phyloP scores from a whole-genome alignment of 2,888 invertebrate species.

The Zhengitettix transpicula region DNA sequence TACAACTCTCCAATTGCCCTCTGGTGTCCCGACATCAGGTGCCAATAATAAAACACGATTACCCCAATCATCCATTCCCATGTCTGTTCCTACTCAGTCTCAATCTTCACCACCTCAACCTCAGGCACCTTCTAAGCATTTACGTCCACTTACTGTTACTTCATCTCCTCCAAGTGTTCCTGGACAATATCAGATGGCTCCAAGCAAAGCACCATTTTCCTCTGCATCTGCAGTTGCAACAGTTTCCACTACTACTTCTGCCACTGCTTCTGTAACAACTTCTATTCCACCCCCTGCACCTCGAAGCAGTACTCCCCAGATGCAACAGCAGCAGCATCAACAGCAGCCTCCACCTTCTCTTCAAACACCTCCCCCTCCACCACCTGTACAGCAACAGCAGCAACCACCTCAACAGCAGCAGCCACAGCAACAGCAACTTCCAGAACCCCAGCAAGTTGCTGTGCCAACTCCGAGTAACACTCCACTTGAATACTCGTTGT shows the following conservation, averaged over 20 bases:
- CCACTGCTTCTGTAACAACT: conserved; percentile 12
- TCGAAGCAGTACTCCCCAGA: conserved; percentile 17
- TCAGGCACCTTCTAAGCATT: conserved; percentile 23
- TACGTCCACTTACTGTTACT: conserved; percentile 24
- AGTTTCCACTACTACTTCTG: not conserved
- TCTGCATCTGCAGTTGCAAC: not conserved
- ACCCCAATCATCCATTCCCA: conserved; percentile 4
- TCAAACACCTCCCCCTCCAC: not conserved
- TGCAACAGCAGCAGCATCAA: conserved; percentile 6
- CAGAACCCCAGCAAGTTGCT: conserved; percentile 5
- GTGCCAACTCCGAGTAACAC: conserved; percentile 18
- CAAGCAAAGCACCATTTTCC: conserved; percentile 12
- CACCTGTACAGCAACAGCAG: conserved; percentile 15
- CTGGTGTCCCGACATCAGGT: conserved; percentile 3
- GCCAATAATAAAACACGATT: not conserved
- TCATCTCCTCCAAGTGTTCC: conserved; percentile 22
- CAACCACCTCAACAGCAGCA: not conserved
- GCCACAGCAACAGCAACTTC: conserved; percentile 10
- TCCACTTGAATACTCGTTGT: conserved; percentile 70
- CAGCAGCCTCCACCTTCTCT: conserved; percentile 9
- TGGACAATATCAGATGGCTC: conserved; percentile 12
- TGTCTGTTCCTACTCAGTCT: conserved; percentile 1
- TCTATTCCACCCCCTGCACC: conserved; percentile 18
- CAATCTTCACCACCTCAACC: not conserved
- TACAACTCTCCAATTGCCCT: conserved; percentile 3